phyloP scores from a whole-genome alignment of 2,113 vertebrate species.

The Rhinoderma darwinii region DNA sequence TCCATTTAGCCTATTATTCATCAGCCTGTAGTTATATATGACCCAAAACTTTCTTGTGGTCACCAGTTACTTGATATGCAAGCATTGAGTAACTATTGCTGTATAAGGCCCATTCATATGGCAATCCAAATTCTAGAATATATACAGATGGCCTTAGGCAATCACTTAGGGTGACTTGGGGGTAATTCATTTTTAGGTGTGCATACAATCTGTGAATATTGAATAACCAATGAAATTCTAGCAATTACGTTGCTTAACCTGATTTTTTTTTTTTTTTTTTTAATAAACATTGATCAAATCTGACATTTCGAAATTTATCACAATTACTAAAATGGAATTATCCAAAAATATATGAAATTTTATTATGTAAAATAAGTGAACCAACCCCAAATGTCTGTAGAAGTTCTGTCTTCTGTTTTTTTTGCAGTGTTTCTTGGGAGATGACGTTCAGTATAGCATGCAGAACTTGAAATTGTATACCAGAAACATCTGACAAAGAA shows the following conservation, averaged over 20 bases:
- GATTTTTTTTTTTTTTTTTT: too few species aligned
- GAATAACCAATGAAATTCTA: not conserved
- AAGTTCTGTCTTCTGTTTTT: conserved; percentile 72
- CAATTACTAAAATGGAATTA: not conserved
- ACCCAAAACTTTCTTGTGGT: not conserved
- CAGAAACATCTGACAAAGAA: conserved; percentile 66
- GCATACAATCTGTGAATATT: not conserved
- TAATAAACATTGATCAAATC: too few species aligned
- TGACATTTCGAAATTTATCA: not conserved
- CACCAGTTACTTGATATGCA: not conserved
- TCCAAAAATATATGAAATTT: not conserved
- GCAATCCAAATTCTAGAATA: not conserved
- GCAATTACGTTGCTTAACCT: not conserved
- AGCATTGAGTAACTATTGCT: too few species aligned
- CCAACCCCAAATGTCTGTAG: conserved; percentile 81
- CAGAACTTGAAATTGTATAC: conserved; percentile 68
- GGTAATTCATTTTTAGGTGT: too few species aligned
- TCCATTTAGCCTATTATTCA: too few species aligned
- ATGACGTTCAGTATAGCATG: conserved; percentile 66
- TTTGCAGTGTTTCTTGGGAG: conserved; percentile 60
- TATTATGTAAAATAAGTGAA: not conserved
- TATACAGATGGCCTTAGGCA: not conserved
- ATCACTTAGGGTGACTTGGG: not conserved
- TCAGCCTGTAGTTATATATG: too few species aligned
- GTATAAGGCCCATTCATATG: not conserved